Percentiles rank a stretch among this genome's conserved stretches.
These are phyloP conservation scores for Drosophila longiperda DNA, from an alignment of 2,888 invertebrate genomes.

Conservation along the genomic window DNA sequence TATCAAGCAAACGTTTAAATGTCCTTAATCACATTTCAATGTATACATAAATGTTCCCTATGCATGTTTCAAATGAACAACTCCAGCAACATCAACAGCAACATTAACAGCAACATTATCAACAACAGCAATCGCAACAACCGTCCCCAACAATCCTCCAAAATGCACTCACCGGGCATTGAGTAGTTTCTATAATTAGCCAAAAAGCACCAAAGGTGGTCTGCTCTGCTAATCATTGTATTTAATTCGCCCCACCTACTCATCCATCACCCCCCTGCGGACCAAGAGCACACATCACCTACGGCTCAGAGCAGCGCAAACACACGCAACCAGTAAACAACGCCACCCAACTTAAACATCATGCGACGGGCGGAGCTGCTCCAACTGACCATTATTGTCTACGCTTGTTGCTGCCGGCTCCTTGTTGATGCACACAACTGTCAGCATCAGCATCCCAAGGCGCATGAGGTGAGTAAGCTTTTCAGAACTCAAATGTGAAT, in stretches of 20 bases:
- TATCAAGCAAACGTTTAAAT: slow-evolving; percentile 45
- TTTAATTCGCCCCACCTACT: background rate
- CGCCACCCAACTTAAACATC: slow-evolving; percentile 14
- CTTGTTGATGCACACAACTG: slow-evolving; percentile 85
- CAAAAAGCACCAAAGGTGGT: slow-evolving; percentile 16
- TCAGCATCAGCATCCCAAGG: slow-evolving; percentile 88
- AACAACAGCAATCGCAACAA: slow-evolving; percentile 24
- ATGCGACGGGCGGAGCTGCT: slow-evolving; percentile 36
- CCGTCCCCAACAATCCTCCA: slow-evolving; percentile 21
- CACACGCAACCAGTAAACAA: background rate
- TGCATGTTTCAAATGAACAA: slow-evolving; percentile 34
- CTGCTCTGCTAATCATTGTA: background rate
- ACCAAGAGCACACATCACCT: background rate
- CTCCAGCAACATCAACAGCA: slow-evolving; percentile 24
- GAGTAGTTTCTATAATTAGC: slow-evolving; percentile 50
- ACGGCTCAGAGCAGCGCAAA: slow-evolving; percentile 1
- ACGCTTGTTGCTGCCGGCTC: slow-evolving; percentile 32
- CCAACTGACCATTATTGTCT: slow-evolving; percentile 31
- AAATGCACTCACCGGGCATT: slow-evolving; percentile 37
- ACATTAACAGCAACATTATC: slow-evolving; percentile 12
- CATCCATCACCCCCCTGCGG: background rate
- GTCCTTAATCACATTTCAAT: slow-evolving; percentile 17
- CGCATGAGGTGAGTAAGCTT: slow-evolving; percentile 87
- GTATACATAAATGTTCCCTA: slow-evolving; percentile 12
- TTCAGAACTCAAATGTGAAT: background rate